phyloP scores from a whole-genome alignment of 53 echinoderm and acorn worm species.

The Echinarachnius parma region DNA sequence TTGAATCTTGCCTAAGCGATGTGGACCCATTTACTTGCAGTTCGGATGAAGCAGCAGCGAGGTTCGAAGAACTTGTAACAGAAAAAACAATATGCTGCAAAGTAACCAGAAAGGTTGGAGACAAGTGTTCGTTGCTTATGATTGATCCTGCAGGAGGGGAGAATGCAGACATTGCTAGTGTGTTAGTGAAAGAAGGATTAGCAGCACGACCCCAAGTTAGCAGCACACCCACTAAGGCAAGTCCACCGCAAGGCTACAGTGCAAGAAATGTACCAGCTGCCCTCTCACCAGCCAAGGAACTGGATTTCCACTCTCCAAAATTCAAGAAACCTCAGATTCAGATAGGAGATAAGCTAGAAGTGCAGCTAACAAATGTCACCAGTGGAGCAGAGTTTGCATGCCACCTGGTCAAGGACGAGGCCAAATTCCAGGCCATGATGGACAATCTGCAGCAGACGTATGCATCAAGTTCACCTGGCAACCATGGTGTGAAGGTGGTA shows the following conservation, averaged over 20 bases:
- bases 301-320: constrained; percentile 29
- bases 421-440: constrained; percentile 75
- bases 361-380: constrained; percentile 57
- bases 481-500: constrained; percentile 25
- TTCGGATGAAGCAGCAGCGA: constrained; percentile 41
- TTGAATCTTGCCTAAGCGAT: constrained; percentile 75
- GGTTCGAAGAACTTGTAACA: constrained; percentile 74
- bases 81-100: constrained; percentile 80
- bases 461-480: constrained; percentile 30
- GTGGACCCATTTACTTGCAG: constrained; percentile 54
- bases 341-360: constrained; percentile 37
- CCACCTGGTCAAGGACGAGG: constrained; percentile 71
- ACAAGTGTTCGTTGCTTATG: constrained; percentile 62
- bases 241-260: constrained; percentile 12
- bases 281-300: constrained; percentile 11
- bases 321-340: constrained; percentile 38
- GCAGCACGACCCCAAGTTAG: constrained; percentile 51
- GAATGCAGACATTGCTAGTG: constrained; percentile 70
- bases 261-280: neutral
- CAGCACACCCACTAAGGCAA: neutral
- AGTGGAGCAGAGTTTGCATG: constrained; percentile 66
- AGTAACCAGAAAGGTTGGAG: constrained; percentile 58
- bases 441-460: constrained; percentile 56
- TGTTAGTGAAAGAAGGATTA: constrained; percentile 73
- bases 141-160: constrained; percentile 77